Evolutionary conservation across 35 echinoderm and acorn worm genomes (phyloP).

Genomic region (Acanthaster planci): DNA sequence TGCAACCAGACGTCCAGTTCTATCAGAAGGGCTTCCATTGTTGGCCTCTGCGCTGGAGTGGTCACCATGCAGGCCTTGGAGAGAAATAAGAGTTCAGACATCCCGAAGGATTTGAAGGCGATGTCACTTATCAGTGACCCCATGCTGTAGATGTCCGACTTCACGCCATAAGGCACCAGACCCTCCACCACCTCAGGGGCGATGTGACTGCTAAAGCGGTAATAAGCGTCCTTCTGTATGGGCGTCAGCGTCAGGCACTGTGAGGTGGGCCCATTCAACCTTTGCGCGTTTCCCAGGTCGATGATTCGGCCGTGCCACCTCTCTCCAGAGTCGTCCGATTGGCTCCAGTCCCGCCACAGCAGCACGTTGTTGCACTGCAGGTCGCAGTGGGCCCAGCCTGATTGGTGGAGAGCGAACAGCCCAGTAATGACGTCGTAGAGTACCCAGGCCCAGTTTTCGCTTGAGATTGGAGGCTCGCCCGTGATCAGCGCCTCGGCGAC

Average conservation of each 20-base stretch:
- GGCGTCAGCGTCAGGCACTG: neutral
- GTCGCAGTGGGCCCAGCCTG: constrained; percentile 20
- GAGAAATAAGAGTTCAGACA: too few relatives aligned
- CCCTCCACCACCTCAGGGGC: neutral
- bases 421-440: neutral
- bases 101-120: too few relatives aligned
- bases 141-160: neutral
- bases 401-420: constrained; percentile 1
- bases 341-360: neutral
- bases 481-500: neutral
- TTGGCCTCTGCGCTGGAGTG: too few relatives aligned
- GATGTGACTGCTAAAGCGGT: neutral
- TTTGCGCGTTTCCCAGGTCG: neutral
- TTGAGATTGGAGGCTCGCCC: neutral
- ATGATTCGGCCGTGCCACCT: constrained; percentile 12
- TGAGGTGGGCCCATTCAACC: neutral
- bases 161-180: neutral
- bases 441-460: neutral
- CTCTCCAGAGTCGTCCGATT: neutral
- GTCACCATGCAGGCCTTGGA: too few relatives aligned
- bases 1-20: too few relatives aligned
- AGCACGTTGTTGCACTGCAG: constrained; percentile 7
- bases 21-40: too few relatives aligned
- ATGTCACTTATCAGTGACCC: too few relatives aligned
- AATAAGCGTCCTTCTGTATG: neutral